A percentile compares a stretch with the other conserved stretches of the same genome.
Conservation (phyloP, 2,888 invertebrate genomes). For the Sarcophaga variegata region DNA sequence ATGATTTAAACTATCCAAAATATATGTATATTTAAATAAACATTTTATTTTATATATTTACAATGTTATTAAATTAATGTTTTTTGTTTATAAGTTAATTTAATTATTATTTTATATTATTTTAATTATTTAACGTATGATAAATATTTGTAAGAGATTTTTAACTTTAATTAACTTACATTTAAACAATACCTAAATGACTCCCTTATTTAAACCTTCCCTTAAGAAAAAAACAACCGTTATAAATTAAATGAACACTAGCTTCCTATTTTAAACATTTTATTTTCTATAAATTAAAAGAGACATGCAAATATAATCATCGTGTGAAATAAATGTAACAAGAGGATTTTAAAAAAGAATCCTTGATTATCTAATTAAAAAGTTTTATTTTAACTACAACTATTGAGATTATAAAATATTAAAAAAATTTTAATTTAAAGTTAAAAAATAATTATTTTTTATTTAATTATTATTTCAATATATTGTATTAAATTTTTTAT, state of each 20-base stretch:
- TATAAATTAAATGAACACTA: neutral
- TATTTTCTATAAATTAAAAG: no score
- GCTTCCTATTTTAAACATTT: neutral
- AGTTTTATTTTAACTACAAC: slow-evolving; percentile 48
- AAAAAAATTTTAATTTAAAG: slow-evolving; percentile 65
- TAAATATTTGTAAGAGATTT: neutral
- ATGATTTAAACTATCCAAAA: neutral
- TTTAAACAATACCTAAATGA: no score
- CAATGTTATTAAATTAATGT: slow-evolving; percentile 64
- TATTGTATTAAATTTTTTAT: slow-evolving; percentile 48
- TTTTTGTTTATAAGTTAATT: slow-evolving; percentile 64
- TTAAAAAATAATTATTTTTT: slow-evolving; percentile 18
- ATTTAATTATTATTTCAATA: slow-evolving; percentile 38
- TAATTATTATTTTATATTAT: slow-evolving; percentile 36
- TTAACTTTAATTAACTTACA: no score
- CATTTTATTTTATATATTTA: slow-evolving; percentile 38
- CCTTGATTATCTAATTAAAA: no score
- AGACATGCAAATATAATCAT: no score
- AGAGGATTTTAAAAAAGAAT: no score
- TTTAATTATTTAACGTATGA: neutral
- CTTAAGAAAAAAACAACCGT: no score
- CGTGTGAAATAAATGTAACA: no score
- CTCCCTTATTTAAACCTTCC: neutral
- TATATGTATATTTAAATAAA: slow-evolving; percentile 2
- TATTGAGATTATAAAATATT: slow-evolving; percentile 63